Evolutionary conservation across 2,888 invertebrate species (phyloP).

Genomic region (Gandaritis pyraliata): DNA sequence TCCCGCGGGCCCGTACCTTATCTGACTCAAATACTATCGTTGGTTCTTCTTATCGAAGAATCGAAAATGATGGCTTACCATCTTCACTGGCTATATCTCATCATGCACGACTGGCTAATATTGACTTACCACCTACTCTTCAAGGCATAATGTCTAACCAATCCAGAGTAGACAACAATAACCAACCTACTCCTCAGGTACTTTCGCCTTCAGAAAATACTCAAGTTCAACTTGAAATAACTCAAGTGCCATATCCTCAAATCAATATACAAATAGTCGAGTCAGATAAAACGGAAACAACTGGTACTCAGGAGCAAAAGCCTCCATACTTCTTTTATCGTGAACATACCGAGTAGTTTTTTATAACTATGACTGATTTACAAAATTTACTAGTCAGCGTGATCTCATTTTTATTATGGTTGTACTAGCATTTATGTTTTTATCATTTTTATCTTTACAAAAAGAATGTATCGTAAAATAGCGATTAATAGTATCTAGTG

Average conservation of each 20-base stretch:
- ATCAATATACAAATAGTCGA: not conserved
- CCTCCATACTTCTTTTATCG: conserved; percentile 13
- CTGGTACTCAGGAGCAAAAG: not conserved
- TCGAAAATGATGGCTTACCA: not conserved
- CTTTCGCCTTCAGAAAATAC: conserved; percentile 6
- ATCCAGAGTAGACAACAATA: not conserved
- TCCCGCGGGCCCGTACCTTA: not conserved
- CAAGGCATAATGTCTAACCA: not conserved
- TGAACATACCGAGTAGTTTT: conserved; percentile 8
- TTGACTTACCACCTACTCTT: conserved; percentile 9
- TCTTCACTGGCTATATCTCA: conserved; percentile 3
- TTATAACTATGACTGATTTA: not conserved
- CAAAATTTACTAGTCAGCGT: not conserved
- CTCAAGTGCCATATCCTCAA: conserved; percentile 13
- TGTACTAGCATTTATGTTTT: not conserved
- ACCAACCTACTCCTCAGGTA: not conserved
- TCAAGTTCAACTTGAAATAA: conserved; percentile 15
- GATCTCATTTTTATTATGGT: not conserved
- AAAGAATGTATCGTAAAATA: too few relatives aligned
- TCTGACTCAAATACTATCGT: not conserved
- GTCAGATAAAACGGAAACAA: conserved; percentile 1
- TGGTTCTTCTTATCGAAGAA: not conserved
- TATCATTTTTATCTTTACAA: not conserved
- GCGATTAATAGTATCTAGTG: not conserved
- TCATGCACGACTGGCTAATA: conserved; percentile 9